Evolutionary conservation across 2,797 vertebrate genomes (phyloP), one percentile per base, ranked within the genome.

Genomic region (Cirrhinus mrigala): DNA sequence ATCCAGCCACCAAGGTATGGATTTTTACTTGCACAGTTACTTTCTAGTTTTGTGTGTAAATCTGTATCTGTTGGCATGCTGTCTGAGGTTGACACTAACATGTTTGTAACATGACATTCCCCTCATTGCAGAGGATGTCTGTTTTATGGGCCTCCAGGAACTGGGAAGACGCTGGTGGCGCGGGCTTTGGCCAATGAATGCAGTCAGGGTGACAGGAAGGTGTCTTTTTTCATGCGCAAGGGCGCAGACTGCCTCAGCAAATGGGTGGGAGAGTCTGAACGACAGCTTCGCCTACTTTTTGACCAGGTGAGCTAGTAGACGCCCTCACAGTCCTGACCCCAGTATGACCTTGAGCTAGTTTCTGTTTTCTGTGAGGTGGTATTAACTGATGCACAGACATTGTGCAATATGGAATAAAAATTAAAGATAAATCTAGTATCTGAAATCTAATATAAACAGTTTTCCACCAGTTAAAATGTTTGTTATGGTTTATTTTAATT

Each of bases 171-270:
- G 29, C 95, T 99, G 93, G 97, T 99, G 78, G 98, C 98, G 3
- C 96, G 98, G 94, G 98, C 98, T 60, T 96, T 99, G 89, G 98
- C 98, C 91, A 99, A 98, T 22, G 98, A 99, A 94, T 99, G 98
- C 93, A 97, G 97, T 93, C 97, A 98, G 92, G 98, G 98, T 88
- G 97, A 99, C 91, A 96, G 94, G 92, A 99, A 99, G 86, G 98
- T 99, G 90, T 97, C 98, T 77, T 99, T 99, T 94, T 99, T 99
- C 92, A 99, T 99, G 98, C 96, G 98, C 92, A 99, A 99, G 95
- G 98, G 98, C 93, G 98, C 98, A 0, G 98, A 99, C 94, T 99
- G 98, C 94, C 97, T 99, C 93, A 99, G 98, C 96, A 99, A 99
- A 92, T 99, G 98, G 98, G 98, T 99, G 76, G 98, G 98, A 70